Percentiles rank a stretch among this genome's conserved stretches.
Evolutionary conservation across 2,113 vertebrate genomes (phyloP).

Genomic region (Lampris incognitus): DNA sequence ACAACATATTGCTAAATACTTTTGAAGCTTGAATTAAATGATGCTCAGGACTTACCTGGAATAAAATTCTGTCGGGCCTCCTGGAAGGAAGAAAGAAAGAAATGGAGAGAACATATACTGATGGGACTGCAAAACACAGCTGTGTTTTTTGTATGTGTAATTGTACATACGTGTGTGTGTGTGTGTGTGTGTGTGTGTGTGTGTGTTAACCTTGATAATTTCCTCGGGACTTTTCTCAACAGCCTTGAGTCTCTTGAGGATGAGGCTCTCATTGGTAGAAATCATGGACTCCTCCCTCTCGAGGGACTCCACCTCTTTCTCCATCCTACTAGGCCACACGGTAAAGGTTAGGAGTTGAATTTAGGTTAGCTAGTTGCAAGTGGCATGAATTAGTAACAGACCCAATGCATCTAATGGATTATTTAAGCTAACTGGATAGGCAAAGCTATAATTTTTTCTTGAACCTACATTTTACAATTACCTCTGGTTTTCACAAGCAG

Average conservation of each 20-base stretch:
- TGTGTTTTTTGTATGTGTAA: neutral
- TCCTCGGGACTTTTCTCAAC: constrained; percentile 89
- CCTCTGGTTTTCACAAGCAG: neutral
- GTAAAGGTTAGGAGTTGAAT: neutral
- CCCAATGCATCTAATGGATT: too few species aligned
- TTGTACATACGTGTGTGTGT: neutral
- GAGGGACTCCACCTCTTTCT: constrained; percentile 88
- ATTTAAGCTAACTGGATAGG: too few species aligned
- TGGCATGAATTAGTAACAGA: neutral
- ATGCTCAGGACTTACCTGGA: constrained; percentile 36
- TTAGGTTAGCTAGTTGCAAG: neutral
- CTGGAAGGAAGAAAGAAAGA: constrained; percentile 35
- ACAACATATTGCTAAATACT: too few species aligned
- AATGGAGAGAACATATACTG: neutral
- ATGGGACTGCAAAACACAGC: neutral
- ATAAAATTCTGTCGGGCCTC: constrained; percentile 52
- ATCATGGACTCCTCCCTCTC: constrained; percentile 89
- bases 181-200: neutral
- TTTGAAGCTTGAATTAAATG: neutral
- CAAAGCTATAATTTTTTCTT: too few species aligned
- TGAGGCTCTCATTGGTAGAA: constrained; percentile 87
- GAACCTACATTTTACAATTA: too few species aligned
- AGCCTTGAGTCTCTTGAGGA: constrained; percentile 88
- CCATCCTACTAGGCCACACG: constrained; percentile 79
- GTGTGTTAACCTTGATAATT: constrained; percentile 87